Base-by-base conservation (phyloP, 2,888 invertebrate genomes). In the Pharmacophagus antenor region DNA sequence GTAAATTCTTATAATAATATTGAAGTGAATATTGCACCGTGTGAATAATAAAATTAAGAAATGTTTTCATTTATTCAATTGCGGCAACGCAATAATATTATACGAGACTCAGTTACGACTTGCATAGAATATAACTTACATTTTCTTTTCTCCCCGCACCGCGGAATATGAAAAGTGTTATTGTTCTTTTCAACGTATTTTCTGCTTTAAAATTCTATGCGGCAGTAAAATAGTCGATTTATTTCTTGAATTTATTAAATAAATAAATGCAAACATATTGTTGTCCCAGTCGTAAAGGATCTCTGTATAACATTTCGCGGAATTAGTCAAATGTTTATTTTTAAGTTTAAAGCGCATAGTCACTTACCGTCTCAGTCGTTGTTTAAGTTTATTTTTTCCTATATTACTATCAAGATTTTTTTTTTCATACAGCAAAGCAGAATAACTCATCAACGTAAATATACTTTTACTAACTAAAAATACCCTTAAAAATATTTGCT, bases 61-160 rank as follows among this genome's bases (percentile, higher is more conserved):
- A 49, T 49, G 49, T 56, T 25, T 44, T 22, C 27, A 50, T 57
- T 50, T 44, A 57, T 57, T 57, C 56, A 57, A 57, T 50, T 57
- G 56, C 42, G 44, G 27, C 15, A 27, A 21, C 44, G 44, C 42
- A 50, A 57, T 57, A 50, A 57, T 57, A 50, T 57, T 57, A 57
- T 57, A 57, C 56, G 56, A 56, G 50, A 42, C 56, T 44, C 50
- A 27, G 42, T 50, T 56, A 56, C 50, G 56, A 57, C 50, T 50
- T 42, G 50, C 20, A 42, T 57, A 57, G 56, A 57, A 57, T 27
- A 57, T 56, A 42, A 56, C 49, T 57, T 57, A 57, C 56, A 57
- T 57, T 57, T 50, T 21, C 56, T 49, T 56, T 49, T 57, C 50
- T 20, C 21, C 8, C 15, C 17, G n/a, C 22, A 17, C 47, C 27